phyloP scores from a whole-genome alignment of 2,888 invertebrate genomes.

The Schizaphis graminum region DNA sequence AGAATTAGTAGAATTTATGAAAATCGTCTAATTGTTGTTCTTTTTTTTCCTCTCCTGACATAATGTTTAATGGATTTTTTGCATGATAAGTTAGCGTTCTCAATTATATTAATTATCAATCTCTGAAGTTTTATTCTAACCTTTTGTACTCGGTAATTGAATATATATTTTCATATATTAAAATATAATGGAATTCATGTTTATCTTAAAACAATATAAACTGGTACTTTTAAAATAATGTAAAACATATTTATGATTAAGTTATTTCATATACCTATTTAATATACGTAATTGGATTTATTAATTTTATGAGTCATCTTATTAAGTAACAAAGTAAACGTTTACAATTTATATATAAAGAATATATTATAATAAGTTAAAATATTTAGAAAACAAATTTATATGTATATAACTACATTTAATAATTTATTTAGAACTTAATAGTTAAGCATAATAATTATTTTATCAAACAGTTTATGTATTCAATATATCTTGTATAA shows the following conservation, averaged over 20 bases:
- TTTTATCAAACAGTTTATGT: background rate
- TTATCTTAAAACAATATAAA: background rate
- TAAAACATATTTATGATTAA: background rate
- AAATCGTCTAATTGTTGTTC: background rate
- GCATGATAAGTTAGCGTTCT: background rate
- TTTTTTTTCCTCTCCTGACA: background rate
- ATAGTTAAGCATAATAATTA: background rate
- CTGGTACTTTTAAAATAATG: background rate
- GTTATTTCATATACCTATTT: background rate
- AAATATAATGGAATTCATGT: background rate
- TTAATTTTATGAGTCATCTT: background rate
- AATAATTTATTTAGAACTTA: background rate
- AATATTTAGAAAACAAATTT: background rate
- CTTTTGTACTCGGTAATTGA: background rate
- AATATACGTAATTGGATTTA: background rate
- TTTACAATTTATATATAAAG: background rate
- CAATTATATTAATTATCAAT: slow-evolving; percentile 4
- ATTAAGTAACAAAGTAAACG: background rate
- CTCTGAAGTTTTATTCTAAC: background rate
- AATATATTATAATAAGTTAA: background rate
- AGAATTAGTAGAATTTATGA: background rate
- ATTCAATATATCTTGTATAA: background rate
- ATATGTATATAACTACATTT: background rate
- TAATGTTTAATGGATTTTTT: background rate
- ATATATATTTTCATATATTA: background rate